These are phyloP conservation scores for Daphoenositta chrysoptera DNA, from an alignment of 2,113 vertebrate species.

Conservation along the genomic window DNA sequence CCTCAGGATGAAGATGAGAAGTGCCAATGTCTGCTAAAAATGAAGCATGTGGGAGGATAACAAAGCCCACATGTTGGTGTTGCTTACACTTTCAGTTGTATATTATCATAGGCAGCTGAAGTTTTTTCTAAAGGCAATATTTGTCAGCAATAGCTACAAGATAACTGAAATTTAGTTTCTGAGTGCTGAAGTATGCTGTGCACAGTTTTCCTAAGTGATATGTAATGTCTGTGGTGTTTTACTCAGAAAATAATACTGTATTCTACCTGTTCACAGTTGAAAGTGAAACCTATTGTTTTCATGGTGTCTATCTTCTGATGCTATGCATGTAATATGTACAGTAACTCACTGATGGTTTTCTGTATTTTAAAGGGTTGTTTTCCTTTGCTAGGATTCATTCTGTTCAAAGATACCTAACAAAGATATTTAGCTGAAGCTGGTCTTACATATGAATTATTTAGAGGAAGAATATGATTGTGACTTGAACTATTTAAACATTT, in stretches of 20 bases:
- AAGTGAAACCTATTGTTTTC: not conserved
- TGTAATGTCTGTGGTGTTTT: not conserved
- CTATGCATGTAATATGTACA: conserved; percentile 9
- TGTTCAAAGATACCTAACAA: not conserved
- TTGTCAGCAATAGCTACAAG: conserved; percentile 34
- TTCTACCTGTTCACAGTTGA: not conserved
- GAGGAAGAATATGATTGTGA: not conserved
- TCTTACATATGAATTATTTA: not conserved
- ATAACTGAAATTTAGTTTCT: not conserved
- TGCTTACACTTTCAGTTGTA: not conserved
- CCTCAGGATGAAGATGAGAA: not conserved
- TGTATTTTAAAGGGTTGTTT: conserved; percentile 1
- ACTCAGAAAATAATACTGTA: not conserved
- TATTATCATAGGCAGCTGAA: not conserved
- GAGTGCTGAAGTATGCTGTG: not conserved
- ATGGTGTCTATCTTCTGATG: not conserved
- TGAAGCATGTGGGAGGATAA: not conserved
- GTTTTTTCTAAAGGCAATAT: conserved; percentile 32
- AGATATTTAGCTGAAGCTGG: not conserved
- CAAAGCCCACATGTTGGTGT: not conserved
- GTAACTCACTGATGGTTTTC: conserved; percentile 3
- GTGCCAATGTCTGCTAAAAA: not conserved
- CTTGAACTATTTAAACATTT: not conserved
- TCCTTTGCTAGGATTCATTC: not conserved
- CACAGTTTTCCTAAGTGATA: not conserved